Evolutionary conservation across 2,888 invertebrate species (phyloP).

Genomic region (Zygogramma bicolorata): DNA sequence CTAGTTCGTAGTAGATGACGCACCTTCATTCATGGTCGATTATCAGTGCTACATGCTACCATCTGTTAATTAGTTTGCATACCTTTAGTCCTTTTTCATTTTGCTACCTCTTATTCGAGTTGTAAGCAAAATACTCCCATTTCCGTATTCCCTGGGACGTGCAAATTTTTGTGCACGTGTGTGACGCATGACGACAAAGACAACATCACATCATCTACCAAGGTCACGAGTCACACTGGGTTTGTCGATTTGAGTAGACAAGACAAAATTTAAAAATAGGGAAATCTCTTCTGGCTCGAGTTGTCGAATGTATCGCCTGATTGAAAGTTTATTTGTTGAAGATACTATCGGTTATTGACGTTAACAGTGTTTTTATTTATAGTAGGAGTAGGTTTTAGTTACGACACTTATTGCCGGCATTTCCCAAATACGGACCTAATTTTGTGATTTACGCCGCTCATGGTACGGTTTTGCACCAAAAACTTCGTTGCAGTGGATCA

Average conservation of each 20-base stretch:
- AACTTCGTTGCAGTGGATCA: slow-evolving; percentile 39
- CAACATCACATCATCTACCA: too few relatives aligned
- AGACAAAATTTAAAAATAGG: too few relatives aligned
- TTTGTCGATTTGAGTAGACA: too few relatives aligned
- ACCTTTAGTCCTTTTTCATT: too few relatives aligned
- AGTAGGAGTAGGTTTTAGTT: neutral
- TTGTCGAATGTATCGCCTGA: neutral
- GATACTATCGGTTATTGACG: neutral
- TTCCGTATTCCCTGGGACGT: neutral
- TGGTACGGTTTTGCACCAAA: slow-evolving; percentile 36
- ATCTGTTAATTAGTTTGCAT: too few relatives aligned
- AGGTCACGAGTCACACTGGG: neutral
- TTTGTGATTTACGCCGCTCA: slow-evolving; percentile 25
- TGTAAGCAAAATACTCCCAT: too few relatives aligned
- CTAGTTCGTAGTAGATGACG: too few relatives aligned
- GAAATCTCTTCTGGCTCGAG: neutral
- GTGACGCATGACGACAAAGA: neutral
- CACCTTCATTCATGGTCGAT: too few relatives aligned
- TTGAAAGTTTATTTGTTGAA: neutral
- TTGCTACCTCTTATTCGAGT: too few relatives aligned
- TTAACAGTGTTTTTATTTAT: neutral
- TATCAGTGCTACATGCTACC: too few relatives aligned
- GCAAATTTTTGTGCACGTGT: neutral
- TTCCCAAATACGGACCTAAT: neutral
- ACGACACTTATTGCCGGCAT: neutral